phyloP scores from a whole-genome alignment of 1,140 invertebrate species.

The Ceratina calcarata region DNA sequence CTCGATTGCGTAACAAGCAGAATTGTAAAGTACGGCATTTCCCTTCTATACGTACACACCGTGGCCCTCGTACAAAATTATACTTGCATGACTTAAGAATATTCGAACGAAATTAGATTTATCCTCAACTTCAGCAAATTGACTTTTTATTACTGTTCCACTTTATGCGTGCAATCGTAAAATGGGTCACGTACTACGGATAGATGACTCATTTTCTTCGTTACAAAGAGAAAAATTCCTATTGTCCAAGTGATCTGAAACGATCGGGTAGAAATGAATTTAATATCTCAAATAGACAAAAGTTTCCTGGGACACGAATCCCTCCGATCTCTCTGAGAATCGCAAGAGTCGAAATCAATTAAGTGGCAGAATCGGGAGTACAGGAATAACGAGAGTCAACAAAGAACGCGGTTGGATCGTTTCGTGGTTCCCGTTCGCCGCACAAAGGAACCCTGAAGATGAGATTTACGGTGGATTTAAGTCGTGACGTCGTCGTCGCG shows the following conservation, averaged over 20 bases:
- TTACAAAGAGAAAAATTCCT: too few relatives aligned
- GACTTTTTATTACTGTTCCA: neutral
- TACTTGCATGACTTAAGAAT: neutral
- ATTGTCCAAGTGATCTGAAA: too few relatives aligned
- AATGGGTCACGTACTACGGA: too few relatives aligned
- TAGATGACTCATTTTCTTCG: too few relatives aligned
- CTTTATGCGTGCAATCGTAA: too few relatives aligned
- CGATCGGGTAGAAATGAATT: too few relatives aligned
- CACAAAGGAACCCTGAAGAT: slow-evolving; percentile 29
- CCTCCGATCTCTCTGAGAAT: too few relatives aligned
- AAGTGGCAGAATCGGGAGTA: neutral
- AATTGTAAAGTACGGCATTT: neutral
- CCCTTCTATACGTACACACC: neutral
- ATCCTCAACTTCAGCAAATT: neutral
- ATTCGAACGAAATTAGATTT: neutral
- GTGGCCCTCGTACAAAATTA: neutral
- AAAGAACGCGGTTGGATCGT: neutral
- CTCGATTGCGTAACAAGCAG: neutral
- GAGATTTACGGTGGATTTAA: slow-evolving; percentile 38
- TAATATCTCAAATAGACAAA: too few relatives aligned
- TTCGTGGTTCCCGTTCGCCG: too few relatives aligned
- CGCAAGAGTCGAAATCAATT: neutral
- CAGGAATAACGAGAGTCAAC: neutral
- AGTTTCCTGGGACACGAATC: too few relatives aligned
- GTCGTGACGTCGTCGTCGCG: slow-evolving; percentile 15